Conservation (phyloP, 2,113 vertebrate genomes). For the Syngnathoides biaculeatus region DNA sequence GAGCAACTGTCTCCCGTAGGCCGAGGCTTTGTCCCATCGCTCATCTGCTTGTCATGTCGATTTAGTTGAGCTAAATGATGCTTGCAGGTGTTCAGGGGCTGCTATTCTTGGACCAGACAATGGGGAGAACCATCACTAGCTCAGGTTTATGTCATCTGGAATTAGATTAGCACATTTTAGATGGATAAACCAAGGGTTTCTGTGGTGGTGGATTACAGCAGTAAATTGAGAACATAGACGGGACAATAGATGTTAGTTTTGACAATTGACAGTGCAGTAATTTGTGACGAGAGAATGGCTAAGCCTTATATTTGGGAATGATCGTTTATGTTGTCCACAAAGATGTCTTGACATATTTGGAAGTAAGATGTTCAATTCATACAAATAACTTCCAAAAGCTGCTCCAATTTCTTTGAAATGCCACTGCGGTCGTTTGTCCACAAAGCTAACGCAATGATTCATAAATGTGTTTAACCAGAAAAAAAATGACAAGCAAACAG, state of each 20-base stretch:
- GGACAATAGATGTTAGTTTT: slow-evolving; percentile 27
- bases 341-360: neutral
- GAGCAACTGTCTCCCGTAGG: slow-evolving; percentile 64
- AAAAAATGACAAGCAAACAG: slow-evolving; percentile 53
- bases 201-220: slow-evolving; percentile 21
- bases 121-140: slow-evolving; percentile 64
- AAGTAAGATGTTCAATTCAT: slow-evolving; percentile 48
- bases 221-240: slow-evolving; percentile 33
- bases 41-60: slow-evolving; percentile 68
- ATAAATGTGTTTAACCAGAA: slow-evolving; percentile 60
- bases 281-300: neutral
- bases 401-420: slow-evolving; percentile 48
- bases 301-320: neutral
- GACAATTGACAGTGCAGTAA: neutral
- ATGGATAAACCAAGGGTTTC: slow-evolving; percentile 42
- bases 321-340: neutral
- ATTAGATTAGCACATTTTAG: slow-evolving; percentile 59
- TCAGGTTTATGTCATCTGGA: slow-evolving; percentile 66
- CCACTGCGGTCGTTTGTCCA: slow-evolving; percentile 53
- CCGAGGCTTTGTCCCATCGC: slow-evolving; percentile 54
- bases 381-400: slow-evolving; percentile 48
- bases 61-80: slow-evolving; percentile 71
- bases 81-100: slow-evolving; percentile 54
- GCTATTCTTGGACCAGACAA: slow-evolving; percentile 65
- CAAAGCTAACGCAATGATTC: slow-evolving; percentile 55